phyloP scores from a whole-genome alignment of 2,797 vertebrate species.

The Pseudomugil tenellus region DNA sequence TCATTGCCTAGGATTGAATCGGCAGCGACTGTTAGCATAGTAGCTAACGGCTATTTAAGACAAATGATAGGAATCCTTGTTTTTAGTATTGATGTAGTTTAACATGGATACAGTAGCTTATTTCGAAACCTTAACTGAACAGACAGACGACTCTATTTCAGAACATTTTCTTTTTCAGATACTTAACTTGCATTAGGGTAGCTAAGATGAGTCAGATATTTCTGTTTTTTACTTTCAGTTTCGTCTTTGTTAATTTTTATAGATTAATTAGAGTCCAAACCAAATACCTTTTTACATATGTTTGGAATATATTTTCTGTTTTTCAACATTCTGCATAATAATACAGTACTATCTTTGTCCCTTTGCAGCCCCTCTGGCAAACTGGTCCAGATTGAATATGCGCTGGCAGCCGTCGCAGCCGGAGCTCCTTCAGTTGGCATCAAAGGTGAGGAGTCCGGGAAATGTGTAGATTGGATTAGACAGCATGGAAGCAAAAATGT shows the following conservation, averaged over 20 bases:
- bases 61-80: neutral
- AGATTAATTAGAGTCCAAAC: too few species aligned
- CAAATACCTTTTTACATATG: too few species aligned
- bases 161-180: accelerated
- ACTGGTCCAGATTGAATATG: constrained; percentile 99
- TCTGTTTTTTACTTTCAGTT: constrained; percentile 73
- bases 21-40: constrained; percentile 53
- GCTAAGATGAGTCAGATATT: constrained; percentile 45
- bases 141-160: neutral
- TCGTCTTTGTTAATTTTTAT: constrained; percentile 13
- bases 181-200: constrained; percentile 19
- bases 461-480: neutral
- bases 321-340: neutral
- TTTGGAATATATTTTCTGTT: neutral
- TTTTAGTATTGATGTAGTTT: neutral
- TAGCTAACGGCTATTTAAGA: constrained; percentile 10
- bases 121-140: accelerated
- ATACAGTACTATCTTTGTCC: constrained; percentile 8
- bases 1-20: constrained; percentile 72
- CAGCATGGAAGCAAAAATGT: neutral
- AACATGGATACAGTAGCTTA: accelerated
- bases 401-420: constrained; percentile 96
- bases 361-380: constrained; percentile 93
- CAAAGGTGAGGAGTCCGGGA: constrained; percentile 75
- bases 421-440: constrained; percentile 97